Evolutionary conservation across 2,113 vertebrate species (phyloP), one percentile per base, ranked within the genome.

Genomic region (Corythornis madagascariensis): DNA sequence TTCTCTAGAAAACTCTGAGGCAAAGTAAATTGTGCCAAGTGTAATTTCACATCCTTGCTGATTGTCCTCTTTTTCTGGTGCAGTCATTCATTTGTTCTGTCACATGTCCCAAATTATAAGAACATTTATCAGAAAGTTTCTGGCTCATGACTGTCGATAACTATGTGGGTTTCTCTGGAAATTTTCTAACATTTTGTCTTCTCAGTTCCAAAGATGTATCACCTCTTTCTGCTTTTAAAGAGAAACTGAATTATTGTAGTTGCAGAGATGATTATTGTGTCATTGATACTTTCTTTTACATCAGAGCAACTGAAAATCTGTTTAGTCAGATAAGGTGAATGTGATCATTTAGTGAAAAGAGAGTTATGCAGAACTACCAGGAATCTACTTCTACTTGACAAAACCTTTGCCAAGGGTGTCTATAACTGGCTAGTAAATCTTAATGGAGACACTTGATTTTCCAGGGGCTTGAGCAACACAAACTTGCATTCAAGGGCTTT

Each of bases 31-130:
- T 18, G 17, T 89, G 92, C 91, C 95, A 96, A 94, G 47, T 70
- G 52, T 65, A 93, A 94, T 92, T 96, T 86, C 1, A 2, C 48
- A 92, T 86, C 73, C n/a, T 75, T 88, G 63, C 25, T 85, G 81
- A 92, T 93, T 76, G 81, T 91, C 26, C 72, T 87, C 14, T 83
- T 92, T 91, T 64, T 92, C 53, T 1, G 1, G 35, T 61, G 35
- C 29, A 95, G 91, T 92, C 75, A 92, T 91, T 94, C 92, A 96
- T 94, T 96, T 93, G 33, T 40, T 76, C 67, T 74, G 48, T 96
- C 84, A 74, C 52, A 77, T 67, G 71, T 71, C 64, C 67, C 40
- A 85, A 16, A 80, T 80, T 87, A n/a, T 61, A 89, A 72, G 21
- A 93, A 72, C 47, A 63, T 75, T 92, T 85, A 94, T 96, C 83